Conservation (phyloP, 2,888 invertebrate species). For the Seira sanloemensis region DNA sequence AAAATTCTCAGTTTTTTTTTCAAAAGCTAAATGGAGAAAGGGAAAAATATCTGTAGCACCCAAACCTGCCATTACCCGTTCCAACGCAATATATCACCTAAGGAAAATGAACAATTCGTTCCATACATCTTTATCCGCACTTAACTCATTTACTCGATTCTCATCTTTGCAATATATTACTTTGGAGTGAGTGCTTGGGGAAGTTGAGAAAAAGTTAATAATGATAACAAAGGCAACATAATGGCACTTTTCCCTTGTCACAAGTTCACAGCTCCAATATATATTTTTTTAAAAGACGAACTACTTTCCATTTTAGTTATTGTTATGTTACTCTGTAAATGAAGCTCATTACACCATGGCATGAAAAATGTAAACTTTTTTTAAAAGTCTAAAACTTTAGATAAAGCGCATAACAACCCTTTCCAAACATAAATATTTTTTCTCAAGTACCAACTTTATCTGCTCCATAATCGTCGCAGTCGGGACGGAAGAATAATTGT, state of each 20-base stretch:
- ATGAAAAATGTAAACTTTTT: background rate
- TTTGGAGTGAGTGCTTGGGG: no score
- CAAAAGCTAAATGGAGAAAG: no score
- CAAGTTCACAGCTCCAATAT: background rate
- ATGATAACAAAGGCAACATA: background rate
- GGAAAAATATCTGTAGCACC: background rate
- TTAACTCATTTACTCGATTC: background rate
- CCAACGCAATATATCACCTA: background rate
- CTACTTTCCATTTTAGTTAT: background rate
- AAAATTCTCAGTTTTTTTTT: no score
- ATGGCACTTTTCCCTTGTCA: background rate
- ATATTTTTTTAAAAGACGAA: background rate
- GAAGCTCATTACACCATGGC: background rate
- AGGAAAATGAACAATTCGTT: background rate
- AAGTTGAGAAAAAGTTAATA: background rate
- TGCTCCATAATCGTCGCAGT: background rate
- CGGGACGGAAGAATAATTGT: background rate
- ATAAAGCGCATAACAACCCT: background rate
- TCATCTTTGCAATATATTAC: background rate
- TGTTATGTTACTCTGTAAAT: background rate
- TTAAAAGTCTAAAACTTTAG: background rate
- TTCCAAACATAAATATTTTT: background rate
- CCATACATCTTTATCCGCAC: background rate
- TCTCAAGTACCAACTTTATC: slow-evolving; percentile 40
- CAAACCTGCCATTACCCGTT: background rate